Evolutionary conservation across 2,797 vertebrate species (phyloP).

Genomic region (Amblyraja radiata): DNA sequence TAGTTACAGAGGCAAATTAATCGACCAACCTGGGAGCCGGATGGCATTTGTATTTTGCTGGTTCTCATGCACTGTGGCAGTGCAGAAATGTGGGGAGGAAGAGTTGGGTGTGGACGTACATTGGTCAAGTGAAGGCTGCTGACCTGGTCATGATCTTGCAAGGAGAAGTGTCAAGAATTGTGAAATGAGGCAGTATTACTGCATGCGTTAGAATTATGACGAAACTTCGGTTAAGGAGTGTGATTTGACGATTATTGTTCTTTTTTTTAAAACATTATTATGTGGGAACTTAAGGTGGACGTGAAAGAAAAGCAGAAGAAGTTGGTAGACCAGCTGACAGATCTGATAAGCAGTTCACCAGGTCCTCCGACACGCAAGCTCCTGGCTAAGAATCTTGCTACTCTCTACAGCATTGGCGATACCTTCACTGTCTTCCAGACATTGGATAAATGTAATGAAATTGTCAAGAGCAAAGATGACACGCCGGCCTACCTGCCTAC

Average conservation of each 20-base stretch:
- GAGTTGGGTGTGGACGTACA: not conserved
- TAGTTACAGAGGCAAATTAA: too few relatives aligned
- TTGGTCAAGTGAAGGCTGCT: not conserved
- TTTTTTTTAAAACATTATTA: not conserved
- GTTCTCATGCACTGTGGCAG: not conserved
- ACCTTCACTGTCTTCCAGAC: constrained; percentile 97
- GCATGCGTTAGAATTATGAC: not conserved
- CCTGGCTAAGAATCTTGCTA: constrained; percentile 90
- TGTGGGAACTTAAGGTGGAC: constrained; percentile 68
- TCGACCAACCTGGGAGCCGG: too few relatives aligned
- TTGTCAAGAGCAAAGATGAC: constrained; percentile 95
- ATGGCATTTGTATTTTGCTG: not conserved
- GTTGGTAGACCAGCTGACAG: constrained; percentile 90
- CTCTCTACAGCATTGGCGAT: constrained; percentile 93
- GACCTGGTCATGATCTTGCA: not conserved
- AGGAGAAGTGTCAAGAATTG: not conserved
- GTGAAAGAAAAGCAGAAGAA: constrained; percentile 98
- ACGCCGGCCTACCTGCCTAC: constrained; percentile 86
- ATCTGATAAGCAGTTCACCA: constrained; percentile 89
- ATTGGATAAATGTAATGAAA: constrained; percentile 95
- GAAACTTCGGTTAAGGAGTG: not conserved
- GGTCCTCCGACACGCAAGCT: constrained; percentile 93
- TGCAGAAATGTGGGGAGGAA: not conserved
- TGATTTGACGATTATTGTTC: not conserved
- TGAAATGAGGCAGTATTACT: not conserved